Evolutionary conservation across 2,888 invertebrate species (phyloP).

Genomic region (Pachydiplax longipennis): DNA sequence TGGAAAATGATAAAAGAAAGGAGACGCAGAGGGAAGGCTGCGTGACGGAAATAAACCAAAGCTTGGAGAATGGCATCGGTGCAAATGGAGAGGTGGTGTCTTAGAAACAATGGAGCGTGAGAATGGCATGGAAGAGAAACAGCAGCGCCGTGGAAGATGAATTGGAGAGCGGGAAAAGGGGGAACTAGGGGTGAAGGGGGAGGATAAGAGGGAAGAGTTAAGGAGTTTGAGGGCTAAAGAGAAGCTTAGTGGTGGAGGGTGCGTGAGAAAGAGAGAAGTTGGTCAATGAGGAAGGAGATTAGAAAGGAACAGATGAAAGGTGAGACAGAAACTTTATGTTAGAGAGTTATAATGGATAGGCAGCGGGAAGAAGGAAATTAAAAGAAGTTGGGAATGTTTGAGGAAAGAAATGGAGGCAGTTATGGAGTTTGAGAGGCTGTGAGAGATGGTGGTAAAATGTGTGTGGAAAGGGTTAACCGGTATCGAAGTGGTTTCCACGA

Average conservation of each 20-base stretch:
- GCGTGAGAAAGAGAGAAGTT: slow-evolving; percentile 17
- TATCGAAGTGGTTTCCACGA: too few species aligned
- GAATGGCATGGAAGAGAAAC: slow-evolving; percentile 36
- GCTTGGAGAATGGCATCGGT: background rate
- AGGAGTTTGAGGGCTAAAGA: background rate
- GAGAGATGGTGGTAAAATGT: background rate
- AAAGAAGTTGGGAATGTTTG: background rate
- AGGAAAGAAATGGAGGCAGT: background rate
- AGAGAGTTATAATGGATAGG: background rate
- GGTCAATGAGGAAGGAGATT: slow-evolving; percentile 22
- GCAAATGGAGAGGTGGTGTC: slow-evolving; percentile 5
- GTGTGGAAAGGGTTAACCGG: too few species aligned
- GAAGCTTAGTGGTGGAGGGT: background rate
- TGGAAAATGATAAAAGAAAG: background rate
- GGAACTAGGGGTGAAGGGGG: background rate
- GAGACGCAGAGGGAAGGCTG: background rate
- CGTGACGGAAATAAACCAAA: background rate
- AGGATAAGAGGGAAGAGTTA: background rate
- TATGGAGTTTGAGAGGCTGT: background rate
- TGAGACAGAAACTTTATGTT: too few species aligned
- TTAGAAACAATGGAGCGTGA: slow-evolving; percentile 36
- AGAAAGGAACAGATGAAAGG: slow-evolving; percentile 23
- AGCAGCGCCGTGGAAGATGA: background rate
- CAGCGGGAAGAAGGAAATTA: background rate
- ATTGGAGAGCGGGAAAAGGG: slow-evolving; percentile 6